These are phyloP conservation scores for Nibea albiflora DNA, from an alignment of 2,113 vertebrate genomes.

Conservation along the genomic window DNA sequence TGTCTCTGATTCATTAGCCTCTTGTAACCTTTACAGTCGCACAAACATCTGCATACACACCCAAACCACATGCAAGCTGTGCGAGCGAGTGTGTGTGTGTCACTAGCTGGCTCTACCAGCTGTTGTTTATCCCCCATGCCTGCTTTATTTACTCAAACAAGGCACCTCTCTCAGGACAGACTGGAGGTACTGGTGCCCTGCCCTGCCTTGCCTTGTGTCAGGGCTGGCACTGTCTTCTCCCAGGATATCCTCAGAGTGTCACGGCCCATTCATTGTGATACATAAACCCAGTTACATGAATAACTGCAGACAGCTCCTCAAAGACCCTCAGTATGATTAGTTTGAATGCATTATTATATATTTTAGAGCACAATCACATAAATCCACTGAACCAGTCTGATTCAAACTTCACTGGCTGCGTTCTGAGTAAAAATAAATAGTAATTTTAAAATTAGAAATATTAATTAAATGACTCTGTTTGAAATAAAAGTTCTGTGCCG, in stretches of 20 bases:
- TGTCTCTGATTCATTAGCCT: slow-evolving; percentile 71
- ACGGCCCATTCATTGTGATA: slow-evolving; percentile 59
- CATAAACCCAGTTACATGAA: slow-evolving; percentile 70
- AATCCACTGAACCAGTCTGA: neutral
- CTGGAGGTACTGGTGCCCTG: slow-evolving; percentile 46
- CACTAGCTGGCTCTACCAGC: slow-evolving; percentile 81
- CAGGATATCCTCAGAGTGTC: slow-evolving; percentile 80
- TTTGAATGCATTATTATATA: neutral
- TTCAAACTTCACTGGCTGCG: neutral
- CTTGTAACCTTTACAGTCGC: slow-evolving; percentile 65
- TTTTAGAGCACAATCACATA: slow-evolving; percentile 15
- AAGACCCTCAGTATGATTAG: slow-evolving; percentile 66
- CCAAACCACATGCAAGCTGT: slow-evolving; percentile 41
- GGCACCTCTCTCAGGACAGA: slow-evolving; percentile 66
- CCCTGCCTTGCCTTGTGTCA: slow-evolving; percentile 39
- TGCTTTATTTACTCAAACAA: slow-evolving; percentile 92
- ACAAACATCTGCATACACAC: slow-evolving; percentile 63
- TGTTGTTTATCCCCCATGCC: slow-evolving; percentile 86
- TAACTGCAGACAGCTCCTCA: slow-evolving; percentile 66
- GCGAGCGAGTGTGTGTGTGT: slow-evolving; percentile 31
- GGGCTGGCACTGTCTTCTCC: slow-evolving; percentile 44
- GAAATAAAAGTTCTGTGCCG: slow-evolving; percentile 13
- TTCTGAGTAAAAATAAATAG: neutral
- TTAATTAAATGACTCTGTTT: slow-evolving; percentile 28
- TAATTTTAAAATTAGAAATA: slow-evolving; percentile 25